These are phyloP conservation scores for Mustelus asterias DNA, from an alignment of 2,113 vertebrate species.

Conservation along the genomic window DNA sequence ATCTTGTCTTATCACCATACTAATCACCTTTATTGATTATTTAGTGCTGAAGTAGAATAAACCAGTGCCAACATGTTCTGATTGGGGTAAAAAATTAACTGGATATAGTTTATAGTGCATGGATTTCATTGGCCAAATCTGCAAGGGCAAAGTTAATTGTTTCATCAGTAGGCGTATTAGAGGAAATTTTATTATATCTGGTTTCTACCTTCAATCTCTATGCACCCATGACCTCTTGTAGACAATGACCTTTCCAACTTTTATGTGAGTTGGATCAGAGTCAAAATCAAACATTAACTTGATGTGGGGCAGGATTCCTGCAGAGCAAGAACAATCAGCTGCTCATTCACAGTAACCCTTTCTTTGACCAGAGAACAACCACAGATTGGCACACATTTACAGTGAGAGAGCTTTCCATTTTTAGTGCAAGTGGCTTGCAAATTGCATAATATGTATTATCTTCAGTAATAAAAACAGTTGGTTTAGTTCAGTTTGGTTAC, in stretches of 20 bases:
- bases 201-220: slow-evolving; percentile 13
- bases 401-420: not conserved
- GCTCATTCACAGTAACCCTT: not conserved
- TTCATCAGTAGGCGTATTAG: not conserved
- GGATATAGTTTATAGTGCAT: not conserved
- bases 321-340: slow-evolving; percentile 15
- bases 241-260: not conserved
- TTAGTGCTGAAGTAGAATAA: slow-evolving; percentile 31
- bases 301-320: too few relatives aligned
- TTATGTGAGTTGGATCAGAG: not conserved
- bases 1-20: not conserved
- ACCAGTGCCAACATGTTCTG: slow-evolving; percentile 17
- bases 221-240: not conserved
- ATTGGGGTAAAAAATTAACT: slow-evolving; percentile 29
- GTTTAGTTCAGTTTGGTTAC: not conserved
- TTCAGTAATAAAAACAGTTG: not conserved
- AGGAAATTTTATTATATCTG: not conserved
- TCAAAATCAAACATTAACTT: slow-evolving; percentile 33
- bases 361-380: not conserved
- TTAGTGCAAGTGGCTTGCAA: not conserved
- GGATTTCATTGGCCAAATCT: not conserved
- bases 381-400: not conserved
- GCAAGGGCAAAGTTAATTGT: not conserved
- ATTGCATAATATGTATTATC: not conserved
- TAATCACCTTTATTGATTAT: not conserved